Evolutionary conservation across 2,888 invertebrate species (phyloP).

Genomic region (Scrobipalpa atriplicella): DNA sequence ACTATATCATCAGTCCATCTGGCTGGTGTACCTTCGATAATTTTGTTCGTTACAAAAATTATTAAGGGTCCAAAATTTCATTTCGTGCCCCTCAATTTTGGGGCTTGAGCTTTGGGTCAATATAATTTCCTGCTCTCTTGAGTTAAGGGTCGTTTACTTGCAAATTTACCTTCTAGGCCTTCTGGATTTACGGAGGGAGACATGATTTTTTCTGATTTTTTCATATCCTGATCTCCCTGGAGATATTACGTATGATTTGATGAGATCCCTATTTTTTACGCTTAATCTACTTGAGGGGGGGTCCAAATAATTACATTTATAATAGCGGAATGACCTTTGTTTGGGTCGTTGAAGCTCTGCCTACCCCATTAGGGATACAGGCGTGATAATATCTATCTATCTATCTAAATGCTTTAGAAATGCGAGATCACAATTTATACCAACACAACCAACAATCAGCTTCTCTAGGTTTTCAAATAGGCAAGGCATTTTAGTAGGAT

Average conservation of each 20-base stretch:
- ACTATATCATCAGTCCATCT: too few relatives aligned
- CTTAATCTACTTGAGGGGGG: background rate
- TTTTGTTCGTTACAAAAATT: slow-evolving; percentile 9
- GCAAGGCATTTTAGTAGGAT: too few relatives aligned
- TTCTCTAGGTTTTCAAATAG: too few relatives aligned
- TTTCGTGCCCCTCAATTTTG: slow-evolving; percentile 16
- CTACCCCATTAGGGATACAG: too few relatives aligned
- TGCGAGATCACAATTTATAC: too few relatives aligned
- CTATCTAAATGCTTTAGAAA: too few relatives aligned
- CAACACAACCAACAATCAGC: too few relatives aligned
- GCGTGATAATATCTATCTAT: too few relatives aligned
- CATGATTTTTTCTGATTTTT: slow-evolving; percentile 12
- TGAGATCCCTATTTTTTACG: slow-evolving; percentile 5
- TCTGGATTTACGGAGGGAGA: background rate
- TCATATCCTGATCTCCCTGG: slow-evolving; percentile 4
- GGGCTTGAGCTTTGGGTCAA: slow-evolving; percentile 25
- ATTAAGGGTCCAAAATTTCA: slow-evolving; percentile 12
- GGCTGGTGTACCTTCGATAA: slow-evolving; percentile 7
- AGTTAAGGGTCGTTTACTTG: slow-evolving; percentile 25
- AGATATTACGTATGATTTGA: slow-evolving; percentile 12
- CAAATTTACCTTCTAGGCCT: slow-evolving; percentile 25
- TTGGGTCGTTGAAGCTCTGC: too few relatives aligned
- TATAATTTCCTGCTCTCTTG: slow-evolving; percentile 29
- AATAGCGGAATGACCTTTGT: too few relatives aligned
- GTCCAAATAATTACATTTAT: background rate